Base-by-base conservation (phyloP, 2,888 invertebrate species). In the Parasteatoda lunata region DNA sequence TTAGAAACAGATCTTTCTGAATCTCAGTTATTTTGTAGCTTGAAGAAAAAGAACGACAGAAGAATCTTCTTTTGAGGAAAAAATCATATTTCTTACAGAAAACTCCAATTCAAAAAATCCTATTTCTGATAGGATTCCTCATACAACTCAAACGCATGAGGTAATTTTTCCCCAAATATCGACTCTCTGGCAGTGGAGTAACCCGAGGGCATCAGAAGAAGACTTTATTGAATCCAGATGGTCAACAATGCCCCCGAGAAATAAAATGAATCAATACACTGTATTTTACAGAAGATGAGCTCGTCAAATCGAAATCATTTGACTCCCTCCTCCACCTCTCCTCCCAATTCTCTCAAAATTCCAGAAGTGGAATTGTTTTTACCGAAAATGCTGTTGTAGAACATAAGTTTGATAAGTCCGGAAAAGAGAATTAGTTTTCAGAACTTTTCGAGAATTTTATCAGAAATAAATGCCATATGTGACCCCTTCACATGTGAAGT, bases 201-300 rank as follows among this genome's bases (percentile, higher is more conserved):
- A 49, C 71, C 30, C 51, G 59, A 49, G 49, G 70, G 51, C 66
- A 64, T 48, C 65, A 48, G 72, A 5, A 79, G 45, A 79, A 71
- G 71, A 72, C 79, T 79, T 79, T 79, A 72, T 79, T 79, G 71
- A 72, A 79, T 79, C 79, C 71, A 79, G 72, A 15, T 72, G 79
- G 79, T 79, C 79, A 79, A 79, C 79, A 65, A 65, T 65, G 65
- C 51, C 79, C 71, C 30, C 49, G 13, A 51, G 71, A 49, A 48
- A 49, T 4, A 11, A 79, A 54, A 65, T n/a, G 64, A 71, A 79
- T 79, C 79, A 65, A 79, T 72, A 65, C 9, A 59, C 5, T 52
- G 30, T 59, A 59, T 9, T 49, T 65, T 79, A 71, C 49, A n/a
- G 59, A 59, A 52, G 30, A 48, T 7, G n/a, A 68, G 15, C 54